A percentile compares a stretch with the other conserved stretches of the same genome.
Evolutionary conservation across 1,140 invertebrate genomes (phyloP).

Genomic region (Drosophila miranda): DNA sequence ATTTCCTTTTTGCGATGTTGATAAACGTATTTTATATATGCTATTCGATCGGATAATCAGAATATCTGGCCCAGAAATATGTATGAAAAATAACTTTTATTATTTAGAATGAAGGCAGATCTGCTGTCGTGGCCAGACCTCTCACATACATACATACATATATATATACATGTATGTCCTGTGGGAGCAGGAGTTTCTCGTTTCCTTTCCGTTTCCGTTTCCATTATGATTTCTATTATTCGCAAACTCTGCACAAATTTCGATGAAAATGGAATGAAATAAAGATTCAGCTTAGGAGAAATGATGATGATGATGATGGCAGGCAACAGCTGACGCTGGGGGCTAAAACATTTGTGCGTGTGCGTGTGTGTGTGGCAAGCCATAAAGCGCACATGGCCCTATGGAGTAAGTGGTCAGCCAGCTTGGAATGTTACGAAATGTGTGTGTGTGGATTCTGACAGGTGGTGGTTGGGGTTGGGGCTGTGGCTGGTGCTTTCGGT

Average conservation of each 20-base stretch:
- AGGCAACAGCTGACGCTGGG: conserved; percentile 13
- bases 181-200: conserved; percentile 1
- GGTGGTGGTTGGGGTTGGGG: conserved; percentile 10
- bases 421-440: conserved; percentile 27
- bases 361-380: conserved; percentile 12
- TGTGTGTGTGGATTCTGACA: conserved; percentile 14
- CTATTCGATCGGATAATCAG: no score
- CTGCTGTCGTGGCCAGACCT: no score
- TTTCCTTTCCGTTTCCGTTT: conserved; percentile 2
- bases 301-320: conserved; percentile 39
- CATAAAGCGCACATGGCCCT: conserved; percentile 58
- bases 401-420: conserved; percentile 48
- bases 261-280: conserved; percentile 53
- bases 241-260: conserved; percentile 47
- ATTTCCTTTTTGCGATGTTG: no score
- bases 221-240: conserved; percentile 49
- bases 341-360: conserved; percentile 29
- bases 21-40: no score
- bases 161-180: no score
- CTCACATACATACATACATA: no score
- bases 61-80: no score
- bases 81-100: no score
- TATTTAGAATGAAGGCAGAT: no score
- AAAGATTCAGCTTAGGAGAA: conserved; percentile 51
- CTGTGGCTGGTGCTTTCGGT: not conserved